Percentiles rank a stretch among this genome's conserved stretches.
These are phyloP conservation scores for Ametastegia equiseti DNA, from an alignment of 2,888 invertebrate genomes.

Conservation along the genomic window DNA sequence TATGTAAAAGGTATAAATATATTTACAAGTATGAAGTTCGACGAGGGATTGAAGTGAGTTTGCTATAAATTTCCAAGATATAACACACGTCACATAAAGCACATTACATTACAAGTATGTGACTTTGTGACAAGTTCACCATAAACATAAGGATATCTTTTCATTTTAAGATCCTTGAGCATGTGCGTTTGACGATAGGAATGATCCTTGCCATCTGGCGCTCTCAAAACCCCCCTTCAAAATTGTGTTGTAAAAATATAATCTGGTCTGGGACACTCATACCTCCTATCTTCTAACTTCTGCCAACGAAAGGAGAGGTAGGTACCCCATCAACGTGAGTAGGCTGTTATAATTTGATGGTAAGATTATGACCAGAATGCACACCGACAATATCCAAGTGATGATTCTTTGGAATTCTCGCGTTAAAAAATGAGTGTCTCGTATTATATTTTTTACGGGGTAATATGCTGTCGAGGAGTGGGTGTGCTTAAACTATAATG, in stretches of 20 bases:
- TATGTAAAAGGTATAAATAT: not conserved
- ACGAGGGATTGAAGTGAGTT: not conserved
- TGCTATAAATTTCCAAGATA: not conserved
- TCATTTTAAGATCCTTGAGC: not conserved
- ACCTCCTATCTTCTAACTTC: too few relatives aligned
- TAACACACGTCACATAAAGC: conserved; percentile 14
- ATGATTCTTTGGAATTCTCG: not conserved
- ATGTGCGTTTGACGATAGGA: not conserved
- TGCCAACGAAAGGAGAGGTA: too few relatives aligned
- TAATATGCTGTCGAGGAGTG: not conserved
- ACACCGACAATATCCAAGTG: not conserved
- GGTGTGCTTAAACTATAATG: not conserved
- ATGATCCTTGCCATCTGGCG: conserved; percentile 4
- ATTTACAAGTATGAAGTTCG: not conserved
- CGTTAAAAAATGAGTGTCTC: not conserved
- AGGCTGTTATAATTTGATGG: conserved; percentile 11
- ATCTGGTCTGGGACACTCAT: conserved; percentile 2
- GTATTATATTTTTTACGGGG: not conserved
- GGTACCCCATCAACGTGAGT: conserved; percentile 12
- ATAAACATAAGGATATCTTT: not conserved
- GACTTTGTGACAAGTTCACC: not conserved
- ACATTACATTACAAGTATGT: not conserved
- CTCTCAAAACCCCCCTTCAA: not conserved
- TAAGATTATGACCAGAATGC: conserved; percentile 5
- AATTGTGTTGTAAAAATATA: conserved; percentile 19